phyloP scores from a whole-genome alignment of 2,113 vertebrate species.

The Podocnemis expansa region DNA sequence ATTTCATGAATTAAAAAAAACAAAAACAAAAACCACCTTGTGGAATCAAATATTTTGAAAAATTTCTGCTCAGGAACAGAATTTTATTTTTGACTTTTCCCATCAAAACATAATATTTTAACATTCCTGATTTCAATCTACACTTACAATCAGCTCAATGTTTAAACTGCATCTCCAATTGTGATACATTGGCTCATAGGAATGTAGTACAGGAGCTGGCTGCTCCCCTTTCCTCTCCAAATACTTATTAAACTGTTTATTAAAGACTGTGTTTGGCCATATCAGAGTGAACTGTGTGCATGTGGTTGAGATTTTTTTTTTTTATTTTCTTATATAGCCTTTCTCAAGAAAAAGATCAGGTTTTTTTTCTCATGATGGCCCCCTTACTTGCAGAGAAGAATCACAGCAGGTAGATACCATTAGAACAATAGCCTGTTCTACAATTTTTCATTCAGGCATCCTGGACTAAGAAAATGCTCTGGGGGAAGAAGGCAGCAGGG shows the following conservation, averaged over 20 bases:
- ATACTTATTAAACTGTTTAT: neutral
- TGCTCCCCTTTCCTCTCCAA: neutral
- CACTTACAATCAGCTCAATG: neutral
- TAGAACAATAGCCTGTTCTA: neutral
- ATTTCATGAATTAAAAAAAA: neutral
- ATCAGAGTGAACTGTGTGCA: neutral
- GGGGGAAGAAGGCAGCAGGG: neutral
- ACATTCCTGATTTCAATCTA: neutral
- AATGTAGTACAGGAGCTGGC: neutral
- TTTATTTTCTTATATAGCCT: neutral
- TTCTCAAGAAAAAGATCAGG: neutral
- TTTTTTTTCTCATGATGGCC: neutral
- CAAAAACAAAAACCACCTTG: no score
- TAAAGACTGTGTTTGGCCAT: neutral
- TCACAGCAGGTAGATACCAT: neutral
- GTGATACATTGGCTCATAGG: neutral
- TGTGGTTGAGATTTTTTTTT: neutral
- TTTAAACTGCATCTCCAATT: neutral
- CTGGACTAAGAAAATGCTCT: neutral
- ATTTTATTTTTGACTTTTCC: neutral
- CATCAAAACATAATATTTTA: neutral
- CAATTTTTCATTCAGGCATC: neutral
- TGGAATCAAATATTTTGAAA: neutral
- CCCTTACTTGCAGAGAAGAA: neutral
- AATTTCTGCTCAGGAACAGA: neutral